Conservation (phyloP, 2,113 vertebrate genomes). For the Micronycteris hirsuta region DNA sequence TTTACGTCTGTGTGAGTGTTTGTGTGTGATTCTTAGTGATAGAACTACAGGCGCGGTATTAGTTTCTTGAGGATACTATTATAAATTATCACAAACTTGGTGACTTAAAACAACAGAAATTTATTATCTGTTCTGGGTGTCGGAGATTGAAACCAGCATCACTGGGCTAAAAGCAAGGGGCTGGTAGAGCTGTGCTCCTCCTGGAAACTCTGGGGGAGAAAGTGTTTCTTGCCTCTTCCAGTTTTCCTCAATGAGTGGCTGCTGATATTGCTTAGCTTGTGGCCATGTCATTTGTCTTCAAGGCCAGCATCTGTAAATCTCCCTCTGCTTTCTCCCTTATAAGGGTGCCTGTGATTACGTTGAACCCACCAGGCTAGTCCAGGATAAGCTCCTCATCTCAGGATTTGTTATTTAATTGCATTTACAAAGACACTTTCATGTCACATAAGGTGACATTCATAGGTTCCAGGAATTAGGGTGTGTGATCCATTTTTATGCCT, state of each 20-base stretch:
- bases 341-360: neutral
- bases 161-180: neutral
- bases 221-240: neutral
- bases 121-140: neutral
- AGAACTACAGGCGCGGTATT: neutral
- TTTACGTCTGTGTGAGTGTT: neutral
- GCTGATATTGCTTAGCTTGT: neutral
- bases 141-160: neutral
- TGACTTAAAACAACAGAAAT: neutral
- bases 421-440: neutral
- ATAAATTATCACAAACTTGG: neutral
- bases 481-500: neutral
- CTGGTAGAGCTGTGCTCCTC: neutral
- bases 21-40: neutral
- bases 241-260: neutral
- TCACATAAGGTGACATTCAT: neutral
- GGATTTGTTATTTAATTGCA: neutral
- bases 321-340: neutral
- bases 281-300: neutral
- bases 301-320: too few relatives aligned
- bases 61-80: neutral
- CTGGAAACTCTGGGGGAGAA: neutral
- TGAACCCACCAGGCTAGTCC: neutral
- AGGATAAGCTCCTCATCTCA: neutral
- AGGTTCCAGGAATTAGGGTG: neutral